Percentiles rank a stretch among this genome's conserved stretches.
Conservation (phyloP, 2,888 invertebrate species). For the Troides oblongomaculatus region DNA sequence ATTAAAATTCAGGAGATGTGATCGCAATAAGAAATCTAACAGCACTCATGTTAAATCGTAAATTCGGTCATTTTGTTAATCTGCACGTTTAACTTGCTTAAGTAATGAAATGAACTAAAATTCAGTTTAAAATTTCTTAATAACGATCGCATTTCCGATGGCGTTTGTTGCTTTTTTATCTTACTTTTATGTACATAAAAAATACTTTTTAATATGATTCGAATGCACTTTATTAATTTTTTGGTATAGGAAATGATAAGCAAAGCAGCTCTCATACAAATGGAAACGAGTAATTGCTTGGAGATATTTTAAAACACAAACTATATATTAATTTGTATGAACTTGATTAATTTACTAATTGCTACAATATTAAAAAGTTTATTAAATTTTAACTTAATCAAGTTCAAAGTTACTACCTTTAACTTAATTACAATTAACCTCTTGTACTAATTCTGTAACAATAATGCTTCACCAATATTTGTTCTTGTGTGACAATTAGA, state of each 20-base stretch:
- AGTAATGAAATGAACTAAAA: constrained; percentile 1
- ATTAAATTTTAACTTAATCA: too few species aligned
- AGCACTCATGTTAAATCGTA: background rate
- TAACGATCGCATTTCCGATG: background rate
- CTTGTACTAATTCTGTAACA: background rate
- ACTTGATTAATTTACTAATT: background rate
- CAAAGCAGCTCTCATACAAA: background rate
- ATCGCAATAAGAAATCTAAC: constrained; percentile 10
- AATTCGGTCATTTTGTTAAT: background rate
- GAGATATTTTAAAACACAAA: background rate
- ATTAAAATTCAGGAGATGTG: constrained; percentile 11
- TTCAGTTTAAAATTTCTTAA: background rate
- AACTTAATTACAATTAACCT: background rate
- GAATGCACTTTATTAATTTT: background rate
- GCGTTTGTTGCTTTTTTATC: background rate
- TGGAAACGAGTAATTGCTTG: background rate
- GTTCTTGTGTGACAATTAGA: background rate
- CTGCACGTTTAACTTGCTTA: background rate
- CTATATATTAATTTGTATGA: background rate
- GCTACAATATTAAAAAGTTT: too few species aligned
- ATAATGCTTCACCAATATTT: background rate
- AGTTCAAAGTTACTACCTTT: background rate
- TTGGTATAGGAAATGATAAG: background rate
- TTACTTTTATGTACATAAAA: background rate
- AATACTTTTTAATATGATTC: background rate